Evolutionary conservation across 2,888 invertebrate species (phyloP), one percentile per base, ranked within the genome.

Genomic region (Drosophila melanosoma): DNA sequence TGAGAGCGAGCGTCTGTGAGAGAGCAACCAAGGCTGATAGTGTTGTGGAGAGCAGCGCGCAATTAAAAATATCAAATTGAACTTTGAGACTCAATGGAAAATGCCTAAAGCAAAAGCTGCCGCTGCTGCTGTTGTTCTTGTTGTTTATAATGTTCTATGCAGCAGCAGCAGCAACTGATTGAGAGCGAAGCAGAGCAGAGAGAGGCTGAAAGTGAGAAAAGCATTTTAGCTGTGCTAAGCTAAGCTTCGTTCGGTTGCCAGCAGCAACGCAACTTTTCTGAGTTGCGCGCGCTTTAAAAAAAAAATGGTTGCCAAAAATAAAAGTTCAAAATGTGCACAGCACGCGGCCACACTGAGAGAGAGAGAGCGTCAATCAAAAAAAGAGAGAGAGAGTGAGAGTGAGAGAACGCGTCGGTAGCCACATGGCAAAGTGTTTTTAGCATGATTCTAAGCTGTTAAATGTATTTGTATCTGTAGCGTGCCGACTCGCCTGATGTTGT

Each of bases 31-130:
- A 12, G 2, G 48, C 53, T 36, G 38, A 56, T 40, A 57, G 26
- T 23, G 59, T 20, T 20, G 20, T 1, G n/a, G 54, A 40, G 78
- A 58, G 71, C 67, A 38, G 3, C 35, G 72, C 77, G 58, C 67
- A 81, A 77, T 68, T 81, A 79, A 66, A 74, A 78, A 80, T 78
- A 82, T 80, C 78, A 72, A 76, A 68, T 73, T 89, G 88, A 87
- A 90, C 87, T 89, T 90, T 87, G 87, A 87, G 83, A 73, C 80
- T 65, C 78, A 85, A 69, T 90, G 87, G 87, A 87, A 87, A 90
- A 84, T 87, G 90, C 90, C 87, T 89, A 82, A 68, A 66, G 64
- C 86, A 74, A 79, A 89, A 66, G 58, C 61, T 75, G 52, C 60
- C 35, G 33, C 51, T 32, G 36, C 20, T 62, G 20, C 52, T 29